These are phyloP conservation scores for Brachypodius melanocephalos DNA, from an alignment of 2,113 vertebrate genomes.

Conservation along the genomic window DNA sequence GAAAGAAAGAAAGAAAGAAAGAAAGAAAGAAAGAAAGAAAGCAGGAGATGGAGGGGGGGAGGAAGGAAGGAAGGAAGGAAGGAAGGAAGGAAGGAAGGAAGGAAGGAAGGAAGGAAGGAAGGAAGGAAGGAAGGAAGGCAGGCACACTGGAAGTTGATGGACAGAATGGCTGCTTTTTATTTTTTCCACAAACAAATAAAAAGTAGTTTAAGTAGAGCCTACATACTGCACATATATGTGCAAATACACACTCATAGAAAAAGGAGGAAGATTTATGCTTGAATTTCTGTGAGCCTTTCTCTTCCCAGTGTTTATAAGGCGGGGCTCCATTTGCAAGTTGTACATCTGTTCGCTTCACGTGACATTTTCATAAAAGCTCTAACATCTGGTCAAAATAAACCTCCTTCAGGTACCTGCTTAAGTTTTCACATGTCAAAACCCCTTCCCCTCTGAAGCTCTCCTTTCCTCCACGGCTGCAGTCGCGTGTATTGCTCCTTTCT, in stretches of 20 bases:
- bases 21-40: rapidly evolving
- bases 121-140: too few species aligned
- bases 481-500: not conserved
- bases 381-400: constrained; percentile 93
- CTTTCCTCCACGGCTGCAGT: not conserved
- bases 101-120: rapidly evolving
- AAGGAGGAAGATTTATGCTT: constrained; percentile 35
- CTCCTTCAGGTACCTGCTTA: constrained; percentile 85
- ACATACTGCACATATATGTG: not conserved
- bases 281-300: constrained; percentile 55
- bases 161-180: not conserved
- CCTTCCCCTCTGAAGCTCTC: constrained; percentile 7
- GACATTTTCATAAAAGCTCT: constrained; percentile 82
- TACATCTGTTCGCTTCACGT: constrained; percentile 90
- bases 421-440: constrained; percentile 80
- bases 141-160: not conserved
- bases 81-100: not conserved
- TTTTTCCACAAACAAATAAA: not conserved
- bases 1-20: rapidly evolving
- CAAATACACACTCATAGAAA: not conserved
- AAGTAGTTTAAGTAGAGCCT: not conserved
- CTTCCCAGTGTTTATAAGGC: constrained; percentile 69
- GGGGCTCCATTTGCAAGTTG: constrained; percentile 71
- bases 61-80: not conserved
- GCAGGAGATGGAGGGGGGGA: rapidly evolving